These are phyloP conservation scores for Dermochelys coriacea DNA, from an alignment of 2,797 vertebrate species.

Conservation along the genomic window DNA sequence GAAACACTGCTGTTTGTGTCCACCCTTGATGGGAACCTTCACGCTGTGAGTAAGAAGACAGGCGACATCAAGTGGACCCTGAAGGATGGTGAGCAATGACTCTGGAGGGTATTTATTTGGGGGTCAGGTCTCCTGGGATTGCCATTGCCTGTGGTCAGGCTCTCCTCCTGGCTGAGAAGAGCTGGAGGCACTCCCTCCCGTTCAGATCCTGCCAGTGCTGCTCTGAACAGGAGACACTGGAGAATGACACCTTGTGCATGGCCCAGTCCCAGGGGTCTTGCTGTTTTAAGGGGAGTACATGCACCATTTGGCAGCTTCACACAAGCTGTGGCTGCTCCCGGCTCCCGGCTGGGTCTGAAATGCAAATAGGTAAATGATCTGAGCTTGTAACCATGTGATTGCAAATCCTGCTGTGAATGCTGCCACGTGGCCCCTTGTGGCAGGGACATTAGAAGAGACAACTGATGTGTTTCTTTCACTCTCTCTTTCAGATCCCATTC, in stretches of 20 bases:
- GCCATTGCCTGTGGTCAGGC: fast-evolving
- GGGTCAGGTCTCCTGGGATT: neutral
- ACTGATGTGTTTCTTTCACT: slow-evolving; percentile 8
- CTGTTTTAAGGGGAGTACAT: fast-evolving
- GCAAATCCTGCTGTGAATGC: neutral
- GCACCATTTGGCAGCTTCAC: fast-evolving
- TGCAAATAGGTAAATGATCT: neutral
- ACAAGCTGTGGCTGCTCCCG: fast-evolving
- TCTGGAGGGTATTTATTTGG: fast-evolving
- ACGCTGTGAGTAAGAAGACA: slow-evolving; percentile 92
- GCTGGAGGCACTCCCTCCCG: neutral
- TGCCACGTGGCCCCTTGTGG: neutral
- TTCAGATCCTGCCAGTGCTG: neutral
- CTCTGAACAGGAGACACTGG: neutral
- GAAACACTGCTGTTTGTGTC: slow-evolving; percentile 94
- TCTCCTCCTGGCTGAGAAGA: neutral
- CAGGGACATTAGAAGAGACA: neutral
- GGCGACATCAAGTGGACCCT: slow-evolving; percentile 96
- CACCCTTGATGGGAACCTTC: slow-evolving; percentile 94
- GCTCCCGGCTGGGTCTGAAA: neutral
- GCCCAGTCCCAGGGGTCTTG: neutral
- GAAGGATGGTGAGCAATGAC: slow-evolving; percentile 86
- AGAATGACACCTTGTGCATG: neutral
- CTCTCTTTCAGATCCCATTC: slow-evolving; percentile 90
- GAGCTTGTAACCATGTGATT: neutral